Base-by-base conservation (phyloP, 2,113 vertebrate species). In the Barbus barbus region DNA sequence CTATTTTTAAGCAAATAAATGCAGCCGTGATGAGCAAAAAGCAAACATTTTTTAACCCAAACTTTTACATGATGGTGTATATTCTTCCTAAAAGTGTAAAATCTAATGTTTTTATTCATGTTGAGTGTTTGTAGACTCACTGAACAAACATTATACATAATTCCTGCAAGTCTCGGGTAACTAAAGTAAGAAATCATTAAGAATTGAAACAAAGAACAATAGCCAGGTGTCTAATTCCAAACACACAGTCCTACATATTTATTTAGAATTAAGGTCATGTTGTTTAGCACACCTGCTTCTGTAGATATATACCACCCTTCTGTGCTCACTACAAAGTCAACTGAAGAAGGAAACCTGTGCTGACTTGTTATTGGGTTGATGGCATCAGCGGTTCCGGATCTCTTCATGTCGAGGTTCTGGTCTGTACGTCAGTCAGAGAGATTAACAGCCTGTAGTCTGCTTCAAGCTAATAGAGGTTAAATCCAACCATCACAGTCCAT, bases 401-500 rank as follows among this genome's bases (percentile, higher is more conserved):
- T 41, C 31, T 69, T 16, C 13, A 65, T 65, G 14, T 31, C 5
- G 13, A 65, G 1, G 26, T 65, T 65, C 26, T 65, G 5, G 5
- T 36, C 41, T 3, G n/a, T 41, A 56, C 67, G 67, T 82, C 81
- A 73, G 33, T 82, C 81, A 44, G 51, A 65, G 11, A 71, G 63
- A 82, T 73, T 58, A 82, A 24, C 65, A 18, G 67, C 78, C 46
- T 44, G 44, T 20, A 44, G 67, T 41, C 53, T 44, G 69, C 51
- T 44, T 60, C 22, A 73, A 73, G 53, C 51, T 82, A 82, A 60
- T 82, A 82, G 81, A 82, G 81, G 81, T 82, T 73, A n/a, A n/a
- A n/a, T n/a, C n/a, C n/a, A n/a, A n/a, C n/a, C n/a, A n/a, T n/a
- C n/a, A 16, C 69, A 82, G 81, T 53, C 81, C 67, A 82, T 56